Conservation (phyloP, 1,140 invertebrate species). For the Drepana arcuata region DNA sequence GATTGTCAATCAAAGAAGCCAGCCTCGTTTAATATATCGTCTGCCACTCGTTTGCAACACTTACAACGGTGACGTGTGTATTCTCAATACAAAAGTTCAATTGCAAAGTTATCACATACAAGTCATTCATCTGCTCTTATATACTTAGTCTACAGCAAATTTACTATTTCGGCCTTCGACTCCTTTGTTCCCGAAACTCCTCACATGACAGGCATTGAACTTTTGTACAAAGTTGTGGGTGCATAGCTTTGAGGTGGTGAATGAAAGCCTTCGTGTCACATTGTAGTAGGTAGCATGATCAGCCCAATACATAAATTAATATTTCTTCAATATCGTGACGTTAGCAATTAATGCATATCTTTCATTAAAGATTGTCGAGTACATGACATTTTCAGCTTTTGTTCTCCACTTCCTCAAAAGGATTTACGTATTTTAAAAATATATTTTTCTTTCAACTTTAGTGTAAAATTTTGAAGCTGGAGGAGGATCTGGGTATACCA, state of each 20-base stretch:
- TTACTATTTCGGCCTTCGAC: too few relatives aligned
- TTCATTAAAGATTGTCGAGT: too few relatives aligned
- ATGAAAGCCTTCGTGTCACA: too few relatives aligned
- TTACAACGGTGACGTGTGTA: constrained; percentile 1
- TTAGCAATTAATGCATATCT: too few relatives aligned
- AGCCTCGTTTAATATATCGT: constrained; percentile 17
- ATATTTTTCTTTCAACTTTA: constrained; percentile 40
- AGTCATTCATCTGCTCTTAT: constrained; percentile 3
- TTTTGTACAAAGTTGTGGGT: constrained; percentile 52
- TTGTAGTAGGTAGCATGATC: too few relatives aligned
- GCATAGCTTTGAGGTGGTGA: constrained; percentile 8
- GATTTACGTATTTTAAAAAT: constrained; percentile 9
- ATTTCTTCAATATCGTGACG: too few relatives aligned
- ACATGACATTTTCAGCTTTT: constrained; percentile 3
- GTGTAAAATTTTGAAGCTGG: constrained; percentile 38
- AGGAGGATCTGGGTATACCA: constrained; percentile 23
- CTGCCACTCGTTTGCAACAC: constrained; percentile 21
- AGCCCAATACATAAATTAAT: too few relatives aligned
- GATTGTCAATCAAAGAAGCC: constrained; percentile 24
- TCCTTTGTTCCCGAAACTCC: too few relatives aligned
- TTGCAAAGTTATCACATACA: constrained; percentile 13
- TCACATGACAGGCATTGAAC: constrained; percentile 31
- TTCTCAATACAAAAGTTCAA: constrained; percentile 37
- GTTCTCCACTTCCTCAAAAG: constrained; percentile 8
- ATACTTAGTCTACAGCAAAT: too few relatives aligned